These are phyloP conservation scores for Dicyema japonicum DNA, from an alignment of 1,140 invertebrate genomes.

Conservation along the genomic window DNA sequence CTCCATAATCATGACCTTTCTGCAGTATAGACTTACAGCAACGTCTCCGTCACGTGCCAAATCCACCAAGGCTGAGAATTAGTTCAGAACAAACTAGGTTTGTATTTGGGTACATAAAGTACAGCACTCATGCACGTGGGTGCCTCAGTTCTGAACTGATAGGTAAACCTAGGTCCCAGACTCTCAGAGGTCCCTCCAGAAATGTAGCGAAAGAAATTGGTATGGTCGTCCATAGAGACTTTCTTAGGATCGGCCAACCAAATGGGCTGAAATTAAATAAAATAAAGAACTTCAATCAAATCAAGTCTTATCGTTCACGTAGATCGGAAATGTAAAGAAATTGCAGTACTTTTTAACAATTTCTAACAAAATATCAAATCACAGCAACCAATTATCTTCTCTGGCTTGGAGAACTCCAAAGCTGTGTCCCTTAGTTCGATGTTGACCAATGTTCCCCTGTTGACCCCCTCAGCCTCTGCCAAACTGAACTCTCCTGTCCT, in stretches of 20 bases:
- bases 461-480: slow-evolving; percentile 41
- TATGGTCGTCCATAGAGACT: slow-evolving; percentile 45
- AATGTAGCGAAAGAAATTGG: slow-evolving; percentile 51
- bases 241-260: slow-evolving; percentile 67
- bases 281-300: too few relatives aligned
- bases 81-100: slow-evolving; percentile 17
- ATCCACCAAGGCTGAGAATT: slow-evolving; percentile 34
- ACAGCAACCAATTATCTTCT: slow-evolving; percentile 25
- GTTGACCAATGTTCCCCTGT: slow-evolving; percentile 63
- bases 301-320: slow-evolving; percentile 52
- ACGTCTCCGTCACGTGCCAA: slow-evolving; percentile 39
- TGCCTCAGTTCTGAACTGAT: slow-evolving; percentile 36
- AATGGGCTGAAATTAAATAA: slow-evolving; percentile 52
- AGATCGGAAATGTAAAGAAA: slow-evolving; percentile 65
- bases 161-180: slow-evolving; percentile 18
- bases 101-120: slow-evolving; percentile 62
- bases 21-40: slow-evolving; percentile 52
- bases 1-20: slow-evolving; percentile 54
- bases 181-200: slow-evolving; percentile 39
- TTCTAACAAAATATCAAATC: slow-evolving; percentile 21
- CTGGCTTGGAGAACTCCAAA: slow-evolving; percentile 55
- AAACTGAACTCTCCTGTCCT: background rate
- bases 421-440: slow-evolving; percentile 46
- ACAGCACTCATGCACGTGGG: slow-evolving; percentile 58
- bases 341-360: slow-evolving; percentile 84